A percentile compares a stretch with the other conserved stretches of the same genome.
Evolutionary conservation across 1,140 invertebrate species (phyloP).

Genomic region (Drosophila arawakana): DNA sequence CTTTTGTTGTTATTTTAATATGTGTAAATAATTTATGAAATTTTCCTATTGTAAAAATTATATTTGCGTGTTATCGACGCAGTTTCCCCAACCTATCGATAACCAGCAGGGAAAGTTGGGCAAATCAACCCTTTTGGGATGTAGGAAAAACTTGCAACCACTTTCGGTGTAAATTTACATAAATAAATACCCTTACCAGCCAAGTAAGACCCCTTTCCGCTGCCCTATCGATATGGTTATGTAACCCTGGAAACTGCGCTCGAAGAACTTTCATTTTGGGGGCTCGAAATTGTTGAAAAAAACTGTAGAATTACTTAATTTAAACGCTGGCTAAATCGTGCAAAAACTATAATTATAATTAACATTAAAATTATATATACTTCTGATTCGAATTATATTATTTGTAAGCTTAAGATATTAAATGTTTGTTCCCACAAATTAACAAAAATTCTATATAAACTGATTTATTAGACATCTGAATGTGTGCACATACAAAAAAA

Average conservation of each 20-base stretch:
- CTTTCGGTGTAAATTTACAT: constrained; percentile 39
- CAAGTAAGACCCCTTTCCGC: neutral
- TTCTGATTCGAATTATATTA: constrained; percentile 12
- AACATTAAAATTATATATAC: neutral
- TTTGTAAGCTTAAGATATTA: constrained; percentile 14
- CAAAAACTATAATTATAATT: constrained; percentile 45
- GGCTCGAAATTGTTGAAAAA: constrained; percentile 32
- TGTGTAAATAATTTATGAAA: constrained; percentile 67
- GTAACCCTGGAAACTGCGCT: constrained; percentile 30
- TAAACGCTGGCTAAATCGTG: constrained; percentile 38
- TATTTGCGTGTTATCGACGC: constrained; percentile 9
- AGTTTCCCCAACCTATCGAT: constrained; percentile 24
- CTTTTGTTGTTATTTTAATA: constrained; percentile 16
- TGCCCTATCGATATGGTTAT: constrained; percentile 29
- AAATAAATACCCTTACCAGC: constrained; percentile 16
- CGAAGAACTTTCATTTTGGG: neutral
- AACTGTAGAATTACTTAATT: constrained; percentile 62
- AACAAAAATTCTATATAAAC: constrained; percentile 25
- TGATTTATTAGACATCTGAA: constrained; percentile 61
- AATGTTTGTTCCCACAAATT: constrained; percentile 43
- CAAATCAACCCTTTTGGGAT: constrained; percentile 28
- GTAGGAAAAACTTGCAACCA: constrained; percentile 35
- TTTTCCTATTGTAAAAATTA: constrained; percentile 19
- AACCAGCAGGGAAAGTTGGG: neutral
- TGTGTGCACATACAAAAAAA: constrained; percentile 57